Conservation (phyloP, 2,797 vertebrate species). For the Trichosurus vulpecula region DNA sequence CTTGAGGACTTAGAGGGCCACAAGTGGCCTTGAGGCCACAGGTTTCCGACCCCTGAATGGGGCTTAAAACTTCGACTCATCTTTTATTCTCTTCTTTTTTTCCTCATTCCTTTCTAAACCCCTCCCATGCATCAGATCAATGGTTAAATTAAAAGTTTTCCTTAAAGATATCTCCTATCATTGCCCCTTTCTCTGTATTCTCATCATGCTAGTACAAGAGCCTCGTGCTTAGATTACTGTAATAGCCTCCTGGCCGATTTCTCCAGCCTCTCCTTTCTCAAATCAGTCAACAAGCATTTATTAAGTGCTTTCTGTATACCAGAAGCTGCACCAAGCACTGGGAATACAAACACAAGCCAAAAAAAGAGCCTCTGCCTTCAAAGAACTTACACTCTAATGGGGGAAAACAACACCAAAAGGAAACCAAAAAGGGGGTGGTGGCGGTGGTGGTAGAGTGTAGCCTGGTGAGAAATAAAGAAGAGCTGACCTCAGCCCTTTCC, state of each 20-base stretch:
- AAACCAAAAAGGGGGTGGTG: not conserved
- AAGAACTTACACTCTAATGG: not conserved
- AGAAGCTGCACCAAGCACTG: too few species aligned
- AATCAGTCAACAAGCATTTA: slow-evolving; percentile 25
- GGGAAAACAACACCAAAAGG: not conserved
- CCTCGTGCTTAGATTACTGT: too few species aligned
- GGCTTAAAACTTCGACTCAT: too few species aligned
- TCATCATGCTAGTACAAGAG: not conserved
- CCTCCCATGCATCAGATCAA: too few species aligned
- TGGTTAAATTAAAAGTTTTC: not conserved
- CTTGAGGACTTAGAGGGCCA: too few species aligned
- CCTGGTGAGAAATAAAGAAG: not conserved
- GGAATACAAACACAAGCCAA: too few species aligned
- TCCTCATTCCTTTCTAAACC: not conserved
- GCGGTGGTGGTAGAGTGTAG: not conserved
- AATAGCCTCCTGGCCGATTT: too few species aligned
- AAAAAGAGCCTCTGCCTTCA: not conserved
- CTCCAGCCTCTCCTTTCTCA: too few species aligned
- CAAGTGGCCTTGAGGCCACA: too few species aligned
- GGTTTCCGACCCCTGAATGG: too few species aligned
- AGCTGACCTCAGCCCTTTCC: not conserved
- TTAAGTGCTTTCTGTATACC: not conserved
- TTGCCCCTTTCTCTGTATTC: not conserved
- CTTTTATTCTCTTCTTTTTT: not conserved
- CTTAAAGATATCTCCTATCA: not conserved